Percentiles rank a stretch among this genome's conserved stretches.
phyloP scores from a whole-genome alignment of 2,888 invertebrate genomes.

The Mesorhabditis spiculigera region DNA sequence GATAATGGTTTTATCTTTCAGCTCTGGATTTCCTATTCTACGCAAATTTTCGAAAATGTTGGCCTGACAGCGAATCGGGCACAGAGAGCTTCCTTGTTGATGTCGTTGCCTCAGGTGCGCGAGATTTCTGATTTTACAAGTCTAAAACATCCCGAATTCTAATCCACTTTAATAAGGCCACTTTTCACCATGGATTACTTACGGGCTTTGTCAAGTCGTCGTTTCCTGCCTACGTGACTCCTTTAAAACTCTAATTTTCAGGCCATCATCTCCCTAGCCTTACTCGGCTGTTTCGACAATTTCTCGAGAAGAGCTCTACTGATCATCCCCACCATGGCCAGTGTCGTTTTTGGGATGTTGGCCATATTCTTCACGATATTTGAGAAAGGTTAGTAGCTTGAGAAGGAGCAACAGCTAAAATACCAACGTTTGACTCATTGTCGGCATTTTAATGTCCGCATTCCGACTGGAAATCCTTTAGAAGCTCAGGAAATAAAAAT shows the following conservation, averaged over 20 bases:
- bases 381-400: background rate
- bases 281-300: conserved; percentile 39
- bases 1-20: conserved; percentile 18
- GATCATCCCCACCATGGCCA: conserved; percentile 40
- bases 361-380: conserved; percentile 19
- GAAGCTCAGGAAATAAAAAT: no score
- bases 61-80: conserved; percentile 36
- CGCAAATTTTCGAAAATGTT: conserved; percentile 47
- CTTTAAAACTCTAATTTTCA: background rate
- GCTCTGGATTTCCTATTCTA: conserved; percentile 55
- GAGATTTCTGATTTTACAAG: no score
- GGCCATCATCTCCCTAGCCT: background rate
- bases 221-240: no score
- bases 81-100: conserved; percentile 41
- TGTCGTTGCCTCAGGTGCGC: conserved; percentile 34
- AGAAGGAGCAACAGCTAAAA: background rate
- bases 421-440: background rate
- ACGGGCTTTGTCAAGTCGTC: no score
- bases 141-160: background rate
- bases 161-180: background rate
- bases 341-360: conserved; percentile 33
- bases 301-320: conserved; percentile 43
- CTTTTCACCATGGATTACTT: background rate
- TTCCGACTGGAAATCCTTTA: no score
- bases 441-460: background rate